phyloP scores from a whole-genome alignment of 2,113 vertebrate species.

The Lepus timidus region DNA sequence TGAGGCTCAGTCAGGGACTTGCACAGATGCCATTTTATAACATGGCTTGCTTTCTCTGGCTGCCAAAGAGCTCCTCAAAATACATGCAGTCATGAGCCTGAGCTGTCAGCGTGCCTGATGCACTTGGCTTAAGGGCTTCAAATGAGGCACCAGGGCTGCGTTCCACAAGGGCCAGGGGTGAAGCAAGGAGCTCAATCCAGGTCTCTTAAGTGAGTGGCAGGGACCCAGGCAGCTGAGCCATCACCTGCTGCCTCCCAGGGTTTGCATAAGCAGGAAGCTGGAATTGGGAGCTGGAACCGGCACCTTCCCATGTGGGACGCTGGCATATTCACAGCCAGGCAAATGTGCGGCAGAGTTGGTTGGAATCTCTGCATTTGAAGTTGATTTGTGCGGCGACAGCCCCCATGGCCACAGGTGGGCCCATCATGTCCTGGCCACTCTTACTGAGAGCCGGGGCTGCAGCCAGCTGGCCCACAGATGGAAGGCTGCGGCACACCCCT shows the following conservation, averaged over 20 bases:
- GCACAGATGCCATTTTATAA: not conserved
- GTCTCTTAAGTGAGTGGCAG: too few species aligned
- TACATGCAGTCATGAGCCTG: not conserved
- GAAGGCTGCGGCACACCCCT: not conserved
- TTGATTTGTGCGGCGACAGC: rapidly evolving
- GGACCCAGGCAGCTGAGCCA: too few species aligned
- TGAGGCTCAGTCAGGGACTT: not conserved
- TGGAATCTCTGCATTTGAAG: not conserved
- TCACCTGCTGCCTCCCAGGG: too few species aligned
- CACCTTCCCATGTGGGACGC: too few species aligned
- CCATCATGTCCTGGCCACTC: not conserved
- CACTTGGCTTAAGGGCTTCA: too few species aligned
- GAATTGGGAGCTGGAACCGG: too few species aligned
- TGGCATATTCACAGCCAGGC: not conserved
- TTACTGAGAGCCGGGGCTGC: not conserved
- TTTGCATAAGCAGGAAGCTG: too few species aligned
- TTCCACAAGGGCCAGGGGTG: too few species aligned
- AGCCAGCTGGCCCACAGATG: not conserved
- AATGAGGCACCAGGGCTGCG: not conserved
- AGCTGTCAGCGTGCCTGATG: not conserved
- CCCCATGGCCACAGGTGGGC: not conserved
- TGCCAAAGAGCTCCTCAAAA: too few species aligned
- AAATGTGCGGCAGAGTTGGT: too few species aligned
- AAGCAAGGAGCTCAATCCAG: too few species aligned
- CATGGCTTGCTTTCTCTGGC: not conserved